These are phyloP conservation scores for Cyaniris semiargus DNA, from an alignment of 2,888 invertebrate genomes.

Conservation along the genomic window DNA sequence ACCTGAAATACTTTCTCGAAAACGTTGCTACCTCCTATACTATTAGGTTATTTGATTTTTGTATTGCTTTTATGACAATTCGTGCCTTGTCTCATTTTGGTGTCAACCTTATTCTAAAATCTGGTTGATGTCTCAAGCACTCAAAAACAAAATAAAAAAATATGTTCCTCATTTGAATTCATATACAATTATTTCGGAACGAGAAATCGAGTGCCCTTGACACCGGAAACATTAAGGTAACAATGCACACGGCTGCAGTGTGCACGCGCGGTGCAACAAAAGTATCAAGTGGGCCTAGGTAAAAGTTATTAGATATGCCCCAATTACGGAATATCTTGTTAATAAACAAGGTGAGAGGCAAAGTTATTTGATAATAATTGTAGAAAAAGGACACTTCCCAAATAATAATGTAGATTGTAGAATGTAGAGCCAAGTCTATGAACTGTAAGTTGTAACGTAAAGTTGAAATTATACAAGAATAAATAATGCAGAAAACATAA, in stretches of 20 bases:
- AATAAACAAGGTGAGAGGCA: background rate
- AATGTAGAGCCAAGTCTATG: background rate
- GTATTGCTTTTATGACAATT: background rate
- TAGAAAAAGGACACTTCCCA: background rate
- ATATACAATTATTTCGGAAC: background rate
- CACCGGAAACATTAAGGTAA: slow-evolving; percentile 25
- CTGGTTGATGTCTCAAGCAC: background rate
- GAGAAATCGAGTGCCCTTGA: slow-evolving; percentile 19
- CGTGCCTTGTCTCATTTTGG: background rate
- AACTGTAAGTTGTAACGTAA: background rate
- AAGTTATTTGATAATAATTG: background rate
- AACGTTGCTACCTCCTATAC: no score
- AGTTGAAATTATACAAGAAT: background rate
- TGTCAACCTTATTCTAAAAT: background rate
- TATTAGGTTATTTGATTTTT: background rate
- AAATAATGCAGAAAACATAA: background rate
- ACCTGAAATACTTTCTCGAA: no score
- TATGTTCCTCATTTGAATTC: background rate
- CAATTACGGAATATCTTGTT: background rate
- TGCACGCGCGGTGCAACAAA: background rate
- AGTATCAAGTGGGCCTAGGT: background rate
- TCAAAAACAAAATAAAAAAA: background rate
- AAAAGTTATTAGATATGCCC: slow-evolving; percentile 7
- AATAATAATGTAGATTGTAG: background rate
- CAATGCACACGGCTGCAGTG: slow-evolving; percentile 17